A percentile compares a stretch with the other conserved stretches of the same genome.
Conservation (phyloP, 1,140 invertebrate species). For the Sweltsa coloradensis region DNA sequence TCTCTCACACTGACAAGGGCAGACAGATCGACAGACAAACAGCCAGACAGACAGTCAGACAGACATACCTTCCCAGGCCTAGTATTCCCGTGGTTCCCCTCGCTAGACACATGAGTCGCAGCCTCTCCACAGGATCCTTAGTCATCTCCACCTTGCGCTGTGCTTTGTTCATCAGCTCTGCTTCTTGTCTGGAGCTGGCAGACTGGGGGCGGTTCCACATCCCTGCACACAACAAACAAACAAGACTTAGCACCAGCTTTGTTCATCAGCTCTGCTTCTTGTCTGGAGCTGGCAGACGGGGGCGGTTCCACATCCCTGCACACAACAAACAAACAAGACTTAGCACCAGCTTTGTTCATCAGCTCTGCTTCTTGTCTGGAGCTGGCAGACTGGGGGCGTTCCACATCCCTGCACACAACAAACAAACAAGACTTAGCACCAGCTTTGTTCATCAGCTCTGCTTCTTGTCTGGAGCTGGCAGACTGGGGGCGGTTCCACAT, state of each 20-base stretch:
- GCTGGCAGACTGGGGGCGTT: constrained; percentile 59
- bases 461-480: constrained; percentile 60
- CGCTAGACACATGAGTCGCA: constrained; percentile 71
- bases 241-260: too few species aligned
- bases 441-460: constrained; percentile 71
- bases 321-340: too few species aligned
- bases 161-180: constrained; percentile 68
- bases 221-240: constrained; percentile 19
- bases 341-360: constrained; percentile 67
- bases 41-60: too few species aligned
- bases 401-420: constrained; percentile 36
- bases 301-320: constrained; percentile 47
- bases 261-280: constrained; percentile 71
- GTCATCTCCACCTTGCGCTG: constrained; percentile 33
- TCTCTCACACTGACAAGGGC: neutral
- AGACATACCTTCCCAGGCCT: constrained; percentile 79
- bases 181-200: constrained; percentile 60
- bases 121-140: constrained; percentile 70
- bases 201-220: constrained; percentile 61
- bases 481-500: constrained; percentile 61
- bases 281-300: constrained; percentile 60
- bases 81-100: constrained; percentile 82
- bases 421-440: too few species aligned
- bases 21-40: neutral
- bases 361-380: constrained; percentile 69